Base-by-base conservation (phyloP, 2,888 invertebrate genomes). In the Agonopterix heracliana region DNA sequence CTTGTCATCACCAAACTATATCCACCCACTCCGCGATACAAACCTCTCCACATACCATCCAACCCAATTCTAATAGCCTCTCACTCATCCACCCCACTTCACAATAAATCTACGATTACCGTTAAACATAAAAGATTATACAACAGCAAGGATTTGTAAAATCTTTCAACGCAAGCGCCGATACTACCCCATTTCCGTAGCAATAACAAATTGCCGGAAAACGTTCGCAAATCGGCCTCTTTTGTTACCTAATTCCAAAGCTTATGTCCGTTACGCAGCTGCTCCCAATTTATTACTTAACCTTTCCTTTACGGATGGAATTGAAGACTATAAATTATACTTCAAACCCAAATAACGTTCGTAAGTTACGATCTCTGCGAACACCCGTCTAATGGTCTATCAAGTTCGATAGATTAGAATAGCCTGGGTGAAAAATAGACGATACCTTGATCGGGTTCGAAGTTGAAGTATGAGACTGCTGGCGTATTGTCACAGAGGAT, bases 241-340 rank as follows among this genome's bases (percentile, higher is more conserved):
- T 81, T 80, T 81, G 78, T 79, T 81, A 79, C 81, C 80, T 80
- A 84, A 86, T 83, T 78, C 80, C 26, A 66, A 53, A 72, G 80
- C 81, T 85, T 81, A 82, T 77, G 78, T 74, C 78, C 74, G 75
- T 70, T 77, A 71, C 84, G 71, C 87, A 88, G 84, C 86, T 87
- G 87, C 68, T 82, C 66, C 76, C 69, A 68, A 74, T 74, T 73
- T 74, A 74, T 74, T 60, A 83, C 83, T 81, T 84, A 87, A 88
- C 87, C 87, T 88, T 87, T 86, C 80, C 78, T 78, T 70, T 70
- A 68, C 77, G 76, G 75, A 80, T 84, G 73, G 83, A 86, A 88
- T 86, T 85, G 87, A 86, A 85, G 77, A 83, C 83, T 74, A 85
- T 88, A 86, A 86, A 84, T 88, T 85, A 86, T 86, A 85, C 85